phyloP scores from a whole-genome alignment of 2,797 vertebrate genomes.

The Scleropages formosus region DNA sequence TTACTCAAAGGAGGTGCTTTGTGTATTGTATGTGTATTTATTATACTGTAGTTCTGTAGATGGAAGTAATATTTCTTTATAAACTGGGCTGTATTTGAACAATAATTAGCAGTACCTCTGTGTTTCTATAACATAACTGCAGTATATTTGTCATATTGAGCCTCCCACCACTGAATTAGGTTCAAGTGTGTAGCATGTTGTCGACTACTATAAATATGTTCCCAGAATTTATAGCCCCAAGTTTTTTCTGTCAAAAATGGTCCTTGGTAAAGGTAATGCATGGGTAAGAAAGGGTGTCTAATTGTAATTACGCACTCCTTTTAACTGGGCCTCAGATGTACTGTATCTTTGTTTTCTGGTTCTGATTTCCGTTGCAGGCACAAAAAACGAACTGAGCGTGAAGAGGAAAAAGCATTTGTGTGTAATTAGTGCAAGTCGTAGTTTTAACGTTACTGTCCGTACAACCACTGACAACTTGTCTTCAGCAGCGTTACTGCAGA shows the following conservation, averaged over 20 bases:
- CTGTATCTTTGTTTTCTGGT: background rate
- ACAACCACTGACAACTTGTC: no score
- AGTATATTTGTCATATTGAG: conserved; percentile 15
- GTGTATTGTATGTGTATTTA: conserved; percentile 28
- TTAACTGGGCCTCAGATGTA: background rate
- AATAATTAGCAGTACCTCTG: background rate
- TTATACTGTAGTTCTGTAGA: conserved; percentile 40
- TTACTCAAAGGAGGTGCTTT: conserved; percentile 28
- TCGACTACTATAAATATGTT: no score
- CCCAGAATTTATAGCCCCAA: background rate
- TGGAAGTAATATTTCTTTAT: conserved; percentile 27
- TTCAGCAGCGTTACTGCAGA: background rate
- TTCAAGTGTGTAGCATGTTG: background rate
- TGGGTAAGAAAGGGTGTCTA: background rate
- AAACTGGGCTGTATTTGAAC: conserved; percentile 4
- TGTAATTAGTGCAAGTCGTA: no score
- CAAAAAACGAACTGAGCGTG: no score
- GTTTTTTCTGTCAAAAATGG: no score
- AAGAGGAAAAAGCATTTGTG: no score
- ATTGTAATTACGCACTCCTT: background rate
- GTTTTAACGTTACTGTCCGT: no score
- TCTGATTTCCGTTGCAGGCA: no score
- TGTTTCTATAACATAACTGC: conserved; percentile 12
- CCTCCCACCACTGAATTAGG: background rate
- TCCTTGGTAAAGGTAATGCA: no score